Base-by-base conservation (phyloP, 1,140 invertebrate genomes). In the Rhynchophorus ferrugineus region DNA sequence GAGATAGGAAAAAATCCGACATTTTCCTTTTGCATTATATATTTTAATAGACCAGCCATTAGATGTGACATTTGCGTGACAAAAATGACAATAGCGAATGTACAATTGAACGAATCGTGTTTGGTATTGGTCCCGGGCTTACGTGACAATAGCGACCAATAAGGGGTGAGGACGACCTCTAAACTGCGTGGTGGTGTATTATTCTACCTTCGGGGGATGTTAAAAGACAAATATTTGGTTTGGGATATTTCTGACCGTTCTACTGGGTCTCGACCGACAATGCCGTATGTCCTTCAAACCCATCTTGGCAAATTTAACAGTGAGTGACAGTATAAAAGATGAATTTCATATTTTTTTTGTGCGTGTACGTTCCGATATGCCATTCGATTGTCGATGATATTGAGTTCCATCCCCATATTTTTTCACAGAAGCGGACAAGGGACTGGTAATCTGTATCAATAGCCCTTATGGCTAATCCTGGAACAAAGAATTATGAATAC, bases 121-220 rank as follows among this genome's bases (percentile, higher is more conserved):
- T 54, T 48, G 43, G 42, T 17, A 61, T 61, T 60, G 61, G 59
- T 47, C 49, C 39, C 38, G 50, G 45, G 13, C 14, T 46, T 52
- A 60, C 44, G 58, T 57, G 60, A 63, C 61, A 63, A 63, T 60
- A 53, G 49, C 60, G 46, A 53, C 61, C 61, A 63, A 63, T 63
- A 44, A 44, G 48, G 51, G 45, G 46, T 44, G 44, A 44, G 46
- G 39, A 44, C n/a, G 35, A 24, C n/a, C 13, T 49, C 45, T 49
- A 20, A 16, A 48, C n/a, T 21, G 37, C 44, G 37, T 44, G 42
- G 50, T 52, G 50, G 42, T 33, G 20, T 37, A 41, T 45, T 44
- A 52, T 21, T 39, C 33, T 46, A 53, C 55, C 49, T 49, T 34
- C 36, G 21, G 42, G 45, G 45, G 43, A 33, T 39, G 17, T 42